Percentiles rank a stretch among this genome's conserved stretches.
Evolutionary conservation across 2,888 invertebrate genomes (phyloP).

Genomic region (Standfussiana lucernea): DNA sequence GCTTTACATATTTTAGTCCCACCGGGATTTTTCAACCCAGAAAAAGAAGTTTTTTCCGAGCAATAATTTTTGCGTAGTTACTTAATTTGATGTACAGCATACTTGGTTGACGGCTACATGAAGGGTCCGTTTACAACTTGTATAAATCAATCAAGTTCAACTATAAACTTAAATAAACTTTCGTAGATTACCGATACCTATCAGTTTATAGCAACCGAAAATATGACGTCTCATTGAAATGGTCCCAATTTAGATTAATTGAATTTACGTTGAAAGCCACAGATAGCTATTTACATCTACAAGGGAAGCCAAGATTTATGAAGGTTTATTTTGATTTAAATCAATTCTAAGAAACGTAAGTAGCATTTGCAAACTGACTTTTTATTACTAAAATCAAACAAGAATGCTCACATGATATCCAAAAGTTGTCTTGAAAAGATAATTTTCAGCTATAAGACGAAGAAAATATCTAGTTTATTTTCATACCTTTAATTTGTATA

Average conservation of each 20-base stretch:
- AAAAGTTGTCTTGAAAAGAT: neutral
- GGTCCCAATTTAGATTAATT: slow-evolving; percentile 1
- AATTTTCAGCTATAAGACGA: neutral
- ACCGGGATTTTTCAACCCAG: too few species aligned
- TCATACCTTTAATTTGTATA: neutral
- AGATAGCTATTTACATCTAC: neutral
- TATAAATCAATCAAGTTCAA: neutral
- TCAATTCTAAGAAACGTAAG: neutral
- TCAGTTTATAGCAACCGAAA: neutral
- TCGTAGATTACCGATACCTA: neutral
- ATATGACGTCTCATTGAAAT: neutral
- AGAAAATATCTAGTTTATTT: neutral
- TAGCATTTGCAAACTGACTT: neutral
- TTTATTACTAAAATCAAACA: neutral
- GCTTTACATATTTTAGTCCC: too few species aligned
- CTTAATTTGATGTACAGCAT: too few species aligned
- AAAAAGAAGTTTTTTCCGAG: too few species aligned
- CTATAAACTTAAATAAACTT: neutral
- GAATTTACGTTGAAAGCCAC: neutral
- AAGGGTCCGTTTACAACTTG: too few species aligned
- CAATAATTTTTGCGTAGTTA: too few species aligned
- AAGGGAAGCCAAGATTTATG: neutral
- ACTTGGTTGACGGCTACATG: too few species aligned
- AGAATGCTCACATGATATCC: neutral
- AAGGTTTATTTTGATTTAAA: neutral